Conservation (phyloP, 2,888 invertebrate species). For the Sinelater perroti region DNA sequence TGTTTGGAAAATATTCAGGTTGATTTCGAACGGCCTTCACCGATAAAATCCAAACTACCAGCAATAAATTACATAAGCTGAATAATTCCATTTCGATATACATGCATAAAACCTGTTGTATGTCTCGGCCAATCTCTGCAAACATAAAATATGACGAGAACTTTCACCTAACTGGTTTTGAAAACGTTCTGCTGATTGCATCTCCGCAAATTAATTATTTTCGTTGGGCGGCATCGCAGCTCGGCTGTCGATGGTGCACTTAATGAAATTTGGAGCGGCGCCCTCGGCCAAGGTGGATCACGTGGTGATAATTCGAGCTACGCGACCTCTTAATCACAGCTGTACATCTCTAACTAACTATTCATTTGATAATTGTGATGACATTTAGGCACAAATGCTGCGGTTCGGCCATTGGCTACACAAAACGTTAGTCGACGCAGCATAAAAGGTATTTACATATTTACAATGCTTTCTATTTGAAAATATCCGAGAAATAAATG, state of each 20-base stretch:
- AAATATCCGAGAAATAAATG: no score
- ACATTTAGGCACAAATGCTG: no score
- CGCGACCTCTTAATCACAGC: slow-evolving; percentile 33
- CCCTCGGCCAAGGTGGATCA: slow-evolving; percentile 20
- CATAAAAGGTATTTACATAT: no score
- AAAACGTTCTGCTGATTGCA: slow-evolving; percentile 17
- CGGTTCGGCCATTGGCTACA: no score
- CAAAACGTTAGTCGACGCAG: no score
- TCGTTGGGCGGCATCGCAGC: no score
- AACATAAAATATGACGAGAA: slow-evolving; percentile 34
- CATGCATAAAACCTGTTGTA: slow-evolving; percentile 47
- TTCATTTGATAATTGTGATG: slow-evolving; percentile 34
- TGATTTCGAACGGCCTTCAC: slow-evolving; percentile 51
- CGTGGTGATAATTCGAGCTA: slow-evolving; percentile 32
- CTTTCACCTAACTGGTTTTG: slow-evolving; percentile 38
- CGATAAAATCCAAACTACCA: slow-evolving; percentile 49
- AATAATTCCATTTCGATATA: slow-evolving; percentile 51
- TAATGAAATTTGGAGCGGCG: slow-evolving; percentile 33
- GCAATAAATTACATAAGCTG: slow-evolving; percentile 49
- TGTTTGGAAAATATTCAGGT: slow-evolving; percentile 45
- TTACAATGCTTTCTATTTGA: no score
- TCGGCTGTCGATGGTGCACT: slow-evolving; percentile 31
- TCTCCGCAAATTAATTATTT: slow-evolving; percentile 26
- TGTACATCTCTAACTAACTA: slow-evolving; percentile 36
- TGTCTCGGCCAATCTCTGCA: slow-evolving; percentile 29